Evolutionary conservation across 1,140 invertebrate genomes (phyloP).

Genomic region (Drosophila sproati): DNA sequence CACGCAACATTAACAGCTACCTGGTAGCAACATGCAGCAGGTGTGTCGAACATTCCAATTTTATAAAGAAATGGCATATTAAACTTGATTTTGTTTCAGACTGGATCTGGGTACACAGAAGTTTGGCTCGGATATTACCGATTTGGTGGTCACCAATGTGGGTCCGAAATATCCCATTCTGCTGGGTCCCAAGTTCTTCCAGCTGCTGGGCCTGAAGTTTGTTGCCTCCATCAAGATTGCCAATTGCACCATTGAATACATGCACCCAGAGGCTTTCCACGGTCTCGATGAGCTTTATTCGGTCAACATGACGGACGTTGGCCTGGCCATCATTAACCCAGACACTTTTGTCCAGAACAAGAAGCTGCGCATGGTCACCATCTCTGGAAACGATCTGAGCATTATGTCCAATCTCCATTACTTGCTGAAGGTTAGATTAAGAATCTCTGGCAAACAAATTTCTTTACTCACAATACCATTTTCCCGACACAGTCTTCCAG

Average conservation of each 20-base stretch:
- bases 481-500: constrained; percentile 85
- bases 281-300: constrained; percentile 88
- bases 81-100: constrained; percentile 42
- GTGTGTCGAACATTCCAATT: constrained; percentile 20
- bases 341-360: constrained; percentile 88
- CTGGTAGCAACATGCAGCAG: constrained; percentile 83
- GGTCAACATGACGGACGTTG: constrained; percentile 88
- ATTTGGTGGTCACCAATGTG: constrained; percentile 87
- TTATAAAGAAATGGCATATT: not conserved
- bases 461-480: not conserved
- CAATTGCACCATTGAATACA: constrained; percentile 86
- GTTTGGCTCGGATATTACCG: constrained; percentile 87
- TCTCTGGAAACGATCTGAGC: constrained; percentile 88
- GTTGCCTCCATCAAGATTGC: constrained; percentile 87
- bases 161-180: constrained; percentile 85
- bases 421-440: constrained; percentile 66
- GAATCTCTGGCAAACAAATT: no score
- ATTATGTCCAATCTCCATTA: constrained; percentile 75
- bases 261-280: constrained; percentile 87
- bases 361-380: constrained; percentile 88
- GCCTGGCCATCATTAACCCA: constrained; percentile 87
- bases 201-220: constrained; percentile 86
- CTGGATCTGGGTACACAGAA: constrained; percentile 87
- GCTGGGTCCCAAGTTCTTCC: constrained; percentile 86
- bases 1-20: constrained; percentile 78